These are phyloP conservation scores for Pterostichus madidus DNA, from an alignment of 2,888 invertebrate genomes.

Conservation along the genomic window DNA sequence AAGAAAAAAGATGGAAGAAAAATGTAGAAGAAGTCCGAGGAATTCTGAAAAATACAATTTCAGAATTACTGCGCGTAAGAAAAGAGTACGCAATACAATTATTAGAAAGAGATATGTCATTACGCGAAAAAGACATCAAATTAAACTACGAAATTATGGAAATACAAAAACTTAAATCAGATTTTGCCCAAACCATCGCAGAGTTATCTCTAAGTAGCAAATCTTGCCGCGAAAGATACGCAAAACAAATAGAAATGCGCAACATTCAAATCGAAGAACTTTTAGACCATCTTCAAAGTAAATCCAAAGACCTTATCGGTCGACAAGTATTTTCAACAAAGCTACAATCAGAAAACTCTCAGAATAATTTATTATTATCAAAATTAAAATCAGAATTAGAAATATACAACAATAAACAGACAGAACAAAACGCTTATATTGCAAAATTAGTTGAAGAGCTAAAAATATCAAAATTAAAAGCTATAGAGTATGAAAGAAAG, in stretches of 20 bases:
- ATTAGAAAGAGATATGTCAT: conserved; percentile 57
- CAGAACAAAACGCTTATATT: conserved; percentile 67
- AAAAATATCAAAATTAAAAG: conserved; percentile 57
- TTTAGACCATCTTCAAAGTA: conserved; percentile 70
- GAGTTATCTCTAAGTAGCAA: conserved; percentile 76
- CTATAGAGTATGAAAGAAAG: conserved; percentile 68
- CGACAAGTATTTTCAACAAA: conserved; percentile 69
- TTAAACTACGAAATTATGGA: conserved; percentile 62
- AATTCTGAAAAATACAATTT: conserved; percentile 44
- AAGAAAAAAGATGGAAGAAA: conserved; percentile 54
- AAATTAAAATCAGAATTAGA: conserved; percentile 71
- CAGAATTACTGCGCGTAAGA: conserved; percentile 40
- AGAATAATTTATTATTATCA: conserved; percentile 70
- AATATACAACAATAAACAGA: conserved; percentile 67
- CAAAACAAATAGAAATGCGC: conserved; percentile 69
- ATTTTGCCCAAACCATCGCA: conserved; percentile 75
- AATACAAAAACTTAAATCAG: conserved; percentile 70
- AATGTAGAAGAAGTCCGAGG: conserved; percentile 50
- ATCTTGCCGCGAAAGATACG: conserved; percentile 69
- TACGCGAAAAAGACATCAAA: conserved; percentile 64
- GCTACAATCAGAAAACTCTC: conserved; percentile 70
- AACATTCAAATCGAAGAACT: conserved; percentile 70
- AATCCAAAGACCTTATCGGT: conserved; percentile 70
- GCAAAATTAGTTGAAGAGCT: conserved; percentile 67
- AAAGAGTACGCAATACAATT: conserved; percentile 55